These are phyloP conservation scores for Morone saxatilis DNA, from an alignment of 2,113 vertebrate genomes.

Conservation along the genomic window DNA sequence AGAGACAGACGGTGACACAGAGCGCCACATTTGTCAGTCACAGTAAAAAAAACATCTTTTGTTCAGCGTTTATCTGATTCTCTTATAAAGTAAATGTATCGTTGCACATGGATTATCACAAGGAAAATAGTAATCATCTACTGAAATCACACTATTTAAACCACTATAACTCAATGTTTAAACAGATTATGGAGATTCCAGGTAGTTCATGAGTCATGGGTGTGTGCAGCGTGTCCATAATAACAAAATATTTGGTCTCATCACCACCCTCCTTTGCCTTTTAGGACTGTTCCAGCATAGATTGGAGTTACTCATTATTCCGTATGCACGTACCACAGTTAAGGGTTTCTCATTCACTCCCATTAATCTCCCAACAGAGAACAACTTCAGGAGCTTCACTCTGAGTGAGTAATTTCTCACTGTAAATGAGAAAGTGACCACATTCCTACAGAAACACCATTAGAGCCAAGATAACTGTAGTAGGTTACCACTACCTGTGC, in stretches of 20 bases:
- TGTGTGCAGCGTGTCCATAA: constrained; percentile 21
- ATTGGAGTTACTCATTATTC: background rate
- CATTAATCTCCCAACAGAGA: background rate
- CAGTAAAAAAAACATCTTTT: constrained; percentile 16
- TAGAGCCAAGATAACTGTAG: background rate
- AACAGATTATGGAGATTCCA: constrained; percentile 13
- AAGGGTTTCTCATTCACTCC: background rate
- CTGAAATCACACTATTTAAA: constrained; percentile 28
- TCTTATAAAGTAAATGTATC: constrained; percentile 1
- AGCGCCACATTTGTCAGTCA: constrained; percentile 21
- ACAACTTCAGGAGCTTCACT: no score
- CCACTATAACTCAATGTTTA: constrained; percentile 8
- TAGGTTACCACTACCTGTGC: background rate
- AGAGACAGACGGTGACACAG: constrained; percentile 28
- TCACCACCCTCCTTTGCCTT: background rate
- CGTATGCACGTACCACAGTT: background rate
- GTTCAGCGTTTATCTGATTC: constrained; percentile 4
- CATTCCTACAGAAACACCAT: background rate
- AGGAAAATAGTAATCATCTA: constrained; percentile 28
- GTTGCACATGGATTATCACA: constrained; percentile 22
- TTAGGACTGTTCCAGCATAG: no score
- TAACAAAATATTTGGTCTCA: background rate
- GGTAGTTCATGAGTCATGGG: constrained; percentile 12
- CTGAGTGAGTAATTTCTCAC: background rate
- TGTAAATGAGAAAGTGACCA: background rate